Conservation (phyloP, 2,797 vertebrate genomes). For the Gymnodraco acuticeps region DNA sequence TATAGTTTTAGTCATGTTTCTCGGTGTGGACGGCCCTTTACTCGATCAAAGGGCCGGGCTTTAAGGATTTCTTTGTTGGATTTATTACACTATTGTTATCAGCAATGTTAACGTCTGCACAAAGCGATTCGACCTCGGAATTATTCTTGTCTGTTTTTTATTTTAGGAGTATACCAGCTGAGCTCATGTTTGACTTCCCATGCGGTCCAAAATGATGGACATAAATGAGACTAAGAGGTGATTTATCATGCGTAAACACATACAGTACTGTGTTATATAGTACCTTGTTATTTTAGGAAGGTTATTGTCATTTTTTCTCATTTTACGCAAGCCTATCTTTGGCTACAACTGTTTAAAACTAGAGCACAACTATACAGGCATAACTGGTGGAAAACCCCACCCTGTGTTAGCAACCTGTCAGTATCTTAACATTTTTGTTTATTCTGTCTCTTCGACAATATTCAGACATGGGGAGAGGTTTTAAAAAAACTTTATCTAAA, state of each 20-base stretch:
- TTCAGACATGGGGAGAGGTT: slow-evolving; percentile 1
- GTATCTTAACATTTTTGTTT: not conserved
- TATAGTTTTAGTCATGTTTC: too few relatives aligned
- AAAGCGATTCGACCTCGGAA: slow-evolving; percentile 40
- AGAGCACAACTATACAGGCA: slow-evolving; percentile 35
- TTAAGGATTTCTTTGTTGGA: not conserved
- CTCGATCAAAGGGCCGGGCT: slow-evolving; percentile 18
- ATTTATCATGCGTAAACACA: slow-evolving; percentile 63
- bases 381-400: slow-evolving; percentile 33
- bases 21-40: not conserved
- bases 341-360: slow-evolving; percentile 37
- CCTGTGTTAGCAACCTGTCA: slow-evolving; percentile 4
- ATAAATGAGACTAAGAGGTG: slow-evolving; percentile 43
- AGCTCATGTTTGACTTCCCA: slow-evolving; percentile 39
- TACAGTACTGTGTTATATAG: slow-evolving; percentile 46
- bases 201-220: slow-evolving; percentile 55
- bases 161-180: slow-evolving; percentile 7
- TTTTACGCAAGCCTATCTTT: slow-evolving; percentile 15
- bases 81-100: slow-evolving; percentile 12
- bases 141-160: slow-evolving; percentile 12
- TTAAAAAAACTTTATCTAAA: slow-evolving; percentile 6
- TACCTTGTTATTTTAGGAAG: slow-evolving; percentile 31
- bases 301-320: slow-evolving; percentile 20
- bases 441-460: slow-evolving; percentile 14
- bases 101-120: slow-evolving; percentile 10